phyloP scores from a whole-genome alignment of 2,113 vertebrate genomes.

The Dicentrarchus labrax region DNA sequence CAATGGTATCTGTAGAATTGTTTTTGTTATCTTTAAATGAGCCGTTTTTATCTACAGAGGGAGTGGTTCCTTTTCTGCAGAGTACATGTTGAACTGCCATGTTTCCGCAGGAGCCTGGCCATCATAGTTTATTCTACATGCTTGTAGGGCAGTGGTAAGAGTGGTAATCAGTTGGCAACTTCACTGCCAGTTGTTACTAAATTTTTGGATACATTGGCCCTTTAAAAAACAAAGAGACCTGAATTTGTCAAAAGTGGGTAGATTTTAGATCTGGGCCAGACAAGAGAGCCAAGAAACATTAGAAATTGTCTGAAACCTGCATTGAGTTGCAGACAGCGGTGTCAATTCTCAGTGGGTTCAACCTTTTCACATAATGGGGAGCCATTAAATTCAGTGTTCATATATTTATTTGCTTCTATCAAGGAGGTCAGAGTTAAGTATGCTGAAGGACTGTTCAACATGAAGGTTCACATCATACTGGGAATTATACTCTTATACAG shows the following conservation, averaged over 20 bases:
- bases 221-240: not conserved
- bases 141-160: too few species aligned
- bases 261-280: not conserved
- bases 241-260: not conserved
- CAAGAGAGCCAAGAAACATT: not conserved
- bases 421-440: not conserved
- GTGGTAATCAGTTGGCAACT: too few species aligned
- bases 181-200: too few species aligned
- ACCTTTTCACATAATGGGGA: not conserved
- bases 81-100: too few species aligned
- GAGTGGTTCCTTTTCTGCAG: too few species aligned
- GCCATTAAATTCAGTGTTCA: not conserved
- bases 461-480: too few species aligned
- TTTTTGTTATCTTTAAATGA: too few species aligned
- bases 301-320: not conserved
- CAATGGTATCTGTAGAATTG: too few species aligned
- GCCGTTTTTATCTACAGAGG: too few species aligned
- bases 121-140: too few species aligned
- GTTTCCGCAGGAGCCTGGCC: too few species aligned
- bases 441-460: not conserved
- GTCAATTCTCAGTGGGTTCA: not conserved
- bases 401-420: not conserved
- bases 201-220: too few species aligned
- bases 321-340: not conserved
- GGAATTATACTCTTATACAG: not conserved